Evolutionary conservation across 35 echinoderm and acorn worm genomes (phyloP).

Genomic region (Ophiothrix spiculata): DNA sequence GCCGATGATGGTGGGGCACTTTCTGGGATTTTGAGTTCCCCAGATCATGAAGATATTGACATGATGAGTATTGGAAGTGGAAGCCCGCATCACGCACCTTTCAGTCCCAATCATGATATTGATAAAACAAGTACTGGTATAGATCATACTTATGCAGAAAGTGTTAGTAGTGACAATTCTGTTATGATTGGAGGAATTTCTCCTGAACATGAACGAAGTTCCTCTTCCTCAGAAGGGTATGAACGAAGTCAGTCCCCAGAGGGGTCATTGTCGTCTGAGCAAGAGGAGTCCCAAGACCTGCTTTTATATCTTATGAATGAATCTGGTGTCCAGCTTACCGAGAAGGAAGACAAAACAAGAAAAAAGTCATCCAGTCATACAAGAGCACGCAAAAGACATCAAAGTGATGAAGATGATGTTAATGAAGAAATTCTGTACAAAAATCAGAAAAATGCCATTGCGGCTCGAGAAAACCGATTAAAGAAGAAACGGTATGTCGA

Average conservation of each 20-base stretch:
- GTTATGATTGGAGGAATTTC: background rate
- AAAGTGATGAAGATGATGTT: background rate
- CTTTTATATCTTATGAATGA: background rate
- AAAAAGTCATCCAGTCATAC: background rate
- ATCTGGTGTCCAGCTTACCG: background rate
- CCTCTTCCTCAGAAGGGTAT: no score
- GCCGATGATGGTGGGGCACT: background rate
- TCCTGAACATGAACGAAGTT: background rate
- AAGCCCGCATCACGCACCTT: background rate
- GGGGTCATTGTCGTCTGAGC: background rate
- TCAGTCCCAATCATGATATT: background rate
- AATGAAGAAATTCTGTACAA: background rate
- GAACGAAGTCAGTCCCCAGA: background rate
- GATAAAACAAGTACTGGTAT: no score
- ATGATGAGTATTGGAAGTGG: background rate
- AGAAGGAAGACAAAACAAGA: background rate
- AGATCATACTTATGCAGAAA: background rate
- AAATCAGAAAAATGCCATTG: constrained; percentile 22
- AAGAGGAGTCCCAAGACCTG: background rate
- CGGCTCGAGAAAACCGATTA: constrained; percentile 30
- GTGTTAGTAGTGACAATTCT: background rate
- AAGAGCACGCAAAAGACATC: background rate
- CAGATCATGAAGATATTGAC: background rate
- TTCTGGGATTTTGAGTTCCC: background rate
- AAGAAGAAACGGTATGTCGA: constrained; percentile 34